These are phyloP conservation scores for Calephelis nemesis DNA, from an alignment of 1,140 invertebrate genomes.

Conservation along the genomic window DNA sequence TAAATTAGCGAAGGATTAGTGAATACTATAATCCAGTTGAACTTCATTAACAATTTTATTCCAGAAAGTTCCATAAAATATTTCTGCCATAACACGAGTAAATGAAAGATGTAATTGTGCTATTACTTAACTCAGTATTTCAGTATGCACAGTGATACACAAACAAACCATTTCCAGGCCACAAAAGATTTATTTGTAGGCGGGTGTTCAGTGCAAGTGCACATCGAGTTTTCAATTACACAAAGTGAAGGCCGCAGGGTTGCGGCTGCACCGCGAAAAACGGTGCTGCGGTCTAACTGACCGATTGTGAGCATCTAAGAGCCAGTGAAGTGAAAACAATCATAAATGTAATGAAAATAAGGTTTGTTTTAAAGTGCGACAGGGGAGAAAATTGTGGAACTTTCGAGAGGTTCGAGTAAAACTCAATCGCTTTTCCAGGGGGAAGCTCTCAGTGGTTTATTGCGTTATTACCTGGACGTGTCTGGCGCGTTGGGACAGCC, in stretches of 20 bases:
- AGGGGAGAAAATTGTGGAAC: slow-evolving; percentile 54
- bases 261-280: slow-evolving; percentile 64
- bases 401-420: slow-evolving; percentile 71
- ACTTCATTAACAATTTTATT: no score
- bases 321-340: slow-evolving; percentile 42
- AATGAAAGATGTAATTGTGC: no score
- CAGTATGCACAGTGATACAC: slow-evolving; percentile 15
- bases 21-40: no score
- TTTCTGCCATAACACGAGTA: no score
- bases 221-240: slow-evolving; percentile 77
- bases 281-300: slow-evolving; percentile 58
- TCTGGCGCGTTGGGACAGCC: slow-evolving; percentile 66
- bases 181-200: slow-evolving; percentile 65
- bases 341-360: slow-evolving; percentile 52
- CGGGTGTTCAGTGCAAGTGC: slow-evolving; percentile 66
- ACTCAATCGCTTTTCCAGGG: slow-evolving; percentile 75
- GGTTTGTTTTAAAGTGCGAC: slow-evolving; percentile 45
- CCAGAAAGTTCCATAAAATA: no score
- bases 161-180: slow-evolving; percentile 24
- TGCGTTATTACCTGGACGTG: slow-evolving; percentile 79
- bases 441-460: slow-evolving; percentile 77
- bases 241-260: slow-evolving; percentile 68
- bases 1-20: no score
- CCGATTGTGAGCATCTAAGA: slow-evolving; percentile 52
- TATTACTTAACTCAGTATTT: no score